phyloP scores from a whole-genome alignment of 2,797 vertebrate genomes.

The Periparus ater region DNA sequence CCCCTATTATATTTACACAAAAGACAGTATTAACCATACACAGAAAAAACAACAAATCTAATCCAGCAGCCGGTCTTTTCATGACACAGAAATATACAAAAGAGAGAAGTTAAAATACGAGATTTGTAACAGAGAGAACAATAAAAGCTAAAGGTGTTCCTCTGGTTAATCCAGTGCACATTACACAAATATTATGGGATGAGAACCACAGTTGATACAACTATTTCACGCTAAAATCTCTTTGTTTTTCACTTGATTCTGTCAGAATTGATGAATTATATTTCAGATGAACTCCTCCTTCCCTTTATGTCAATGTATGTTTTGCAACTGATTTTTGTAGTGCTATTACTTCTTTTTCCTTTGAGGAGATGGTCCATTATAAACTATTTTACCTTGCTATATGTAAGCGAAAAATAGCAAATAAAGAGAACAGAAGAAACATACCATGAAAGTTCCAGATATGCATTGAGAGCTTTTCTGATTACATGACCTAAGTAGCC shows the following conservation, averaged over 20 bases:
- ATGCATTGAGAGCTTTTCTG: constrained; percentile 86
- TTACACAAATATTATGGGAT: background rate
- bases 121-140: background rate
- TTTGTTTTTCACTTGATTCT: background rate
- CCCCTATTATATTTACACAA: background rate
- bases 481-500: constrained; percentile 89
- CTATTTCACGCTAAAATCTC: background rate
- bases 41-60: background rate
- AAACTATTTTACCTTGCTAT: background rate
- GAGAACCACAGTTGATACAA: background rate
- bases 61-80: background rate
- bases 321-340: background rate
- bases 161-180: background rate
- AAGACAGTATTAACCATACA: background rate
- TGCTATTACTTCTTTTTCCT: background rate
- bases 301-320: background rate
- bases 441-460: constrained; percentile 85
- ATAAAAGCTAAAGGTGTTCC: background rate
- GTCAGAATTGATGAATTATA: background rate
- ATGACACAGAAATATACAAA: background rate
- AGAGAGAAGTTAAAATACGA: background rate
- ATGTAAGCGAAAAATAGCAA: background rate
- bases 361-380: background rate
- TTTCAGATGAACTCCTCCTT: background rate
- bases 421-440: background rate